Evolutionary conservation across 1,140 invertebrate genomes (phyloP).

Genomic region (Gonioctena quinquepunctata): DNA sequence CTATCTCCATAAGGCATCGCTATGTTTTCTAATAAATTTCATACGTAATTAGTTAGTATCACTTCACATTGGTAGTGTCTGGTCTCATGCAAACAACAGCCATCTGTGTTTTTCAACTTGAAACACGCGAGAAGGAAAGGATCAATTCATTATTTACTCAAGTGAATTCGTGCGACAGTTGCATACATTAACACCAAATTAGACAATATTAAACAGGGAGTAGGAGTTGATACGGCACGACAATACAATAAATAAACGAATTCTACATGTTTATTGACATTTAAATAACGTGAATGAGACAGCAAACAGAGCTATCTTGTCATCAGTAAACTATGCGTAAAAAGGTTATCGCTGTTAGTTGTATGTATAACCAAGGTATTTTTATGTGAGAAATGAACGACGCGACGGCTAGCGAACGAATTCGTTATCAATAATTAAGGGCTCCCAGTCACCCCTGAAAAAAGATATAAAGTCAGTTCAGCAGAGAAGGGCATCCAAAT

Average conservation of each 20-base stretch:
- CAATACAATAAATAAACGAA: not conserved
- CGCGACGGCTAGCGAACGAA: too few relatives aligned
- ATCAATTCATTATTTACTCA: slow-evolving; percentile 46
- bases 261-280: not conserved
- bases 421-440: too few relatives aligned
- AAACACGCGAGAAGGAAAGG: slow-evolving; percentile 15
- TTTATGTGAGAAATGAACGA: too few relatives aligned
- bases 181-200: slow-evolving; percentile 52
- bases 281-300: not conserved
- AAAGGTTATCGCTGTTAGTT: not conserved
- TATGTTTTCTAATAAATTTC: slow-evolving; percentile 40
- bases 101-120: slow-evolving; percentile 28
- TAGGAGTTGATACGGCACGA: not conserved
- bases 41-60: slow-evolving; percentile 46
- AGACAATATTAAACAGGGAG: slow-evolving; percentile 35
- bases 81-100: slow-evolving; percentile 23
- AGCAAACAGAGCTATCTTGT: not conserved
- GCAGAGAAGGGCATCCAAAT: too few relatives aligned
- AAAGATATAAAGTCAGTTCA: too few relatives aligned
- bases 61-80: slow-evolving; percentile 37
- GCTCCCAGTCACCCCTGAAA: too few relatives aligned
- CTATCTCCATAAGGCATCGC: slow-evolving; percentile 16
- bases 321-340: not conserved
- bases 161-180: slow-evolving; percentile 41
- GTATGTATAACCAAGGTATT: not conserved